phyloP scores from a whole-genome alignment of 2,113 vertebrate species.

The Gallinago undulata region DNA sequence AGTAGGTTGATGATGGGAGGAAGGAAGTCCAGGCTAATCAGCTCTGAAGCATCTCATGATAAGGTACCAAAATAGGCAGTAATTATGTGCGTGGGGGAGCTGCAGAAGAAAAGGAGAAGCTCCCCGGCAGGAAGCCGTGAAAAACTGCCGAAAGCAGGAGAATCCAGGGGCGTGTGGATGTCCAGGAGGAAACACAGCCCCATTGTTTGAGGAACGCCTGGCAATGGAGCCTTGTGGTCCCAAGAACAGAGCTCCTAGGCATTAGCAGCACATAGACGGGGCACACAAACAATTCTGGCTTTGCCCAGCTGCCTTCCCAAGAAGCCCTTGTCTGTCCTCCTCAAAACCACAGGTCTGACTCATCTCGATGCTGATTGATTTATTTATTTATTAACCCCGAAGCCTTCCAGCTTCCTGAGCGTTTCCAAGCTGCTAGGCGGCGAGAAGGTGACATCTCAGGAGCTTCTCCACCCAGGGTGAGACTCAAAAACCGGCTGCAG shows the following conservation, averaged over 20 bases:
- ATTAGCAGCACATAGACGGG: background rate
- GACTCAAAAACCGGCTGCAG: background rate
- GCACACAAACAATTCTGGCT: background rate
- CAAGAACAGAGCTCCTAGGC: background rate
- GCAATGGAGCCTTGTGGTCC: background rate
- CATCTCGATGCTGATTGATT: background rate
- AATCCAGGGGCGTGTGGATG: background rate
- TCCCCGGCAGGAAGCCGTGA: background rate
- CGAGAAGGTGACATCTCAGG: background rate
- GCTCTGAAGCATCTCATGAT: background rate
- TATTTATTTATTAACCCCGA: background rate
- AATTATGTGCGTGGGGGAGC: background rate
- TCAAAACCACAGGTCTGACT: background rate
- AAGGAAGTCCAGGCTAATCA: constrained; percentile 49
- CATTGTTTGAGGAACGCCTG: background rate
- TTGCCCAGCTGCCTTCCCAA: background rate
- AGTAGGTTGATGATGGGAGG: background rate
- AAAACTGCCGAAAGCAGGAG: background rate
- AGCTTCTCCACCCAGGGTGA: background rate
- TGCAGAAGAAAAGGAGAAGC: background rate
- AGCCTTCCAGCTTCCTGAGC: background rate
- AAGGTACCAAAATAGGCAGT: background rate
- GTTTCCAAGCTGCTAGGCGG: background rate
- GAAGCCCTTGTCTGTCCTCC: background rate
- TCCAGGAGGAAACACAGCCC: constrained; percentile 12